phyloP scores from a whole-genome alignment of 2,797 vertebrate species.

The Agapornis canus region DNA sequence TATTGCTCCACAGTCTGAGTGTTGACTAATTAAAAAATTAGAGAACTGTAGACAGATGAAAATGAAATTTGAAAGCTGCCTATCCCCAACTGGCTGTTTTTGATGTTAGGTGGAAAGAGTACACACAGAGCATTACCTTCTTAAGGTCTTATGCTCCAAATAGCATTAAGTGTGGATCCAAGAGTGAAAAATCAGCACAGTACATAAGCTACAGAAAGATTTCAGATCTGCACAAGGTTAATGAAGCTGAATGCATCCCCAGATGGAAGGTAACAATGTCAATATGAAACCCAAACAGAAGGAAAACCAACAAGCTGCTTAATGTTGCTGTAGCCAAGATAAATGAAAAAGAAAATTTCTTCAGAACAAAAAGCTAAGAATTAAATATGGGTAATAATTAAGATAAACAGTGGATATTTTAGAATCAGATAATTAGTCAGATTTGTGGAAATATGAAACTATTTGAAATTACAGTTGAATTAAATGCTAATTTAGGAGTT shows the following conservation, averaged over 20 bases:
- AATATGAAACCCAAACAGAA: conserved; percentile 36
- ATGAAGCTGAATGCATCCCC: conserved; percentile 35
- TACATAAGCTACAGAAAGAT: conserved; percentile 22
- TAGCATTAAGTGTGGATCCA: conserved; percentile 47
- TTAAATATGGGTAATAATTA: background rate
- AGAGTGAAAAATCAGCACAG: conserved; percentile 48
- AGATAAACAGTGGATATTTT: background rate
- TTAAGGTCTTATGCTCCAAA: conserved; percentile 46
- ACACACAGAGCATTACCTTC: conserved; percentile 45
- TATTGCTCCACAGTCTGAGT: background rate
- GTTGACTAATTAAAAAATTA: conserved; percentile 28
- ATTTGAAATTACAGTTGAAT: background rate
- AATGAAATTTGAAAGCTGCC: conserved; percentile 9
- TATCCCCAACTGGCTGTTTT: conserved; percentile 25
- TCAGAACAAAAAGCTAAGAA: background rate
- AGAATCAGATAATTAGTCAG: background rate
- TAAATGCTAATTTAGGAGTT: background rate
- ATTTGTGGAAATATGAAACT: background rate
- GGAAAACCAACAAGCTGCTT: conserved; percentile 28
- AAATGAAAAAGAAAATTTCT: conserved; percentile 16
- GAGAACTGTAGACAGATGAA: background rate
- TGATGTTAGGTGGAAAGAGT: conserved; percentile 12
- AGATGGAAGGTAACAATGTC: conserved; percentile 38
- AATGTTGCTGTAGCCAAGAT: background rate
- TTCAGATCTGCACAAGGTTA: conserved; percentile 18